phyloP scores from a whole-genome alignment of 2,113 vertebrate genomes.

The Thunnus thynnus region DNA sequence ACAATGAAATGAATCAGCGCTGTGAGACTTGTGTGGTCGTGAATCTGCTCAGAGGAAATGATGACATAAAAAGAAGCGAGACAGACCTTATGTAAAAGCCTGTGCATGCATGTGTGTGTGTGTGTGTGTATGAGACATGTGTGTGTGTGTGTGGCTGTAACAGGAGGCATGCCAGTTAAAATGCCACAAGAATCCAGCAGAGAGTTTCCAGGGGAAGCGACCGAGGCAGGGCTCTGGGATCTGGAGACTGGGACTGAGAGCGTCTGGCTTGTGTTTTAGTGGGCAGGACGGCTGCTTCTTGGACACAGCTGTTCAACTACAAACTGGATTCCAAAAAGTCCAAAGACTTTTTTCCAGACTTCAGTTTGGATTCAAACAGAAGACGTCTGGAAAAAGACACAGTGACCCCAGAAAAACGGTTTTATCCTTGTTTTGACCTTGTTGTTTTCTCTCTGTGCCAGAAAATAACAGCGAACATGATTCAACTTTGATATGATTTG shows the following conservation, averaged over 20 bases:
- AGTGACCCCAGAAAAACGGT: background rate
- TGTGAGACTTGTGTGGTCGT: background rate
- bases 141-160: constrained; percentile 42
- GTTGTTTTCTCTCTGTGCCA: background rate
- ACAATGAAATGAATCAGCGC: constrained; percentile 15
- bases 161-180: constrained; percentile 73
- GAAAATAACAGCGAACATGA: background rate
- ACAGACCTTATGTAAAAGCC: constrained; percentile 31
- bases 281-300: constrained; percentile 34
- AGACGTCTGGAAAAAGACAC: constrained; percentile 18
- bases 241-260: constrained; percentile 33
- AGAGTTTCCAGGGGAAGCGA: constrained; percentile 63
- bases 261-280: constrained; percentile 23
- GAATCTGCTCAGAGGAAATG: constrained; percentile 46
- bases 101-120: background rate
- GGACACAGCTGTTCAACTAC: constrained; percentile 33
- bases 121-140: constrained; percentile 16
- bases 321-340: background rate
- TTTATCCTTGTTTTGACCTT: constrained; percentile 5
- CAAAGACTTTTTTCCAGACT: constrained; percentile 35
- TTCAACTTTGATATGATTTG: too few species aligned
- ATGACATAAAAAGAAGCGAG: constrained; percentile 27
- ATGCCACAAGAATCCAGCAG: constrained; percentile 73
- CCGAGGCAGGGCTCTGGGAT: constrained; percentile 26
- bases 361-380: background rate